phyloP scores from a whole-genome alignment of 2,797 vertebrate genomes.

The Choloepus didactylus region DNA sequence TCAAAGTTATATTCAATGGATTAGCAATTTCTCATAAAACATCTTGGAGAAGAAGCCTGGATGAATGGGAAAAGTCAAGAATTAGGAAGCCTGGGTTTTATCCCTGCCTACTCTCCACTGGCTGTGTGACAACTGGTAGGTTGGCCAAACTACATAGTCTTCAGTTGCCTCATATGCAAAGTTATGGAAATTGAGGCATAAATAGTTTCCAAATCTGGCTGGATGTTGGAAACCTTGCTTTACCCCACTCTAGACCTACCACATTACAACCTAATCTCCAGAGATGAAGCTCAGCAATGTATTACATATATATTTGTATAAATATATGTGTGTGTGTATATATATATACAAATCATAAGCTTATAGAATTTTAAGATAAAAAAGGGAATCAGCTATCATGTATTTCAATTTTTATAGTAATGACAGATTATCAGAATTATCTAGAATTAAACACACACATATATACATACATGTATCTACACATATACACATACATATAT shows the following conservation, averaged over 20 bases:
- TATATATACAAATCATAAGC: background rate
- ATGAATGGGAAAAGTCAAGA: background rate
- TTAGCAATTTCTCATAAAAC: conserved; percentile 29
- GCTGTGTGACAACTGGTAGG: background rate
- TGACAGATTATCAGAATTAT: no score
- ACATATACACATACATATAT: background rate
- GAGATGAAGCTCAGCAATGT: background rate
- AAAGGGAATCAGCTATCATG: no score
- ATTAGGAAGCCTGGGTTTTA: background rate
- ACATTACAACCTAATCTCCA: background rate
- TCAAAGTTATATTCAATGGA: background rate
- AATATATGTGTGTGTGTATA: no score
- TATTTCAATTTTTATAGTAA: no score
- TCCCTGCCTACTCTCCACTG: background rate
- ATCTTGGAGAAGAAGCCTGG: background rate
- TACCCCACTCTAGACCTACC: background rate
- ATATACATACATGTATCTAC: background rate
- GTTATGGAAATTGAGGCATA: background rate
- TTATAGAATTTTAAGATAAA: no score
- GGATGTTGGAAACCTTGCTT: background rate
- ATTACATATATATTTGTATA: no score
- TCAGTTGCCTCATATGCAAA: background rate
- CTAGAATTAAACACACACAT: background rate
- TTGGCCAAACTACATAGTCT: background rate
- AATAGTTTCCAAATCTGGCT: background rate